Base-by-base conservation (phyloP, 2,888 invertebrate species). In the Plagodis pulveraria region DNA sequence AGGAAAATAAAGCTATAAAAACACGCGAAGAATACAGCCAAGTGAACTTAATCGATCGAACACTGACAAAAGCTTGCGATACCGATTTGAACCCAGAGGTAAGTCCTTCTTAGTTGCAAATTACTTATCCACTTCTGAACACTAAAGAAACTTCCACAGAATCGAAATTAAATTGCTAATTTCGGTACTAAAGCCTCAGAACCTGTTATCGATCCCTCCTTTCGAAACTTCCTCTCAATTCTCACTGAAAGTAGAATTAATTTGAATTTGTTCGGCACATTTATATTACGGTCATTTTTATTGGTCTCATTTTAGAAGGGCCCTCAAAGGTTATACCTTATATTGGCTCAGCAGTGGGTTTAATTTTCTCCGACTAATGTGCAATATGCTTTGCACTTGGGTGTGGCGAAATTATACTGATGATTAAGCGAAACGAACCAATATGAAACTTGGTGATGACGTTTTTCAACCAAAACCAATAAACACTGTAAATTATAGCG, bases 101-200 rank as follows among this genome's bases (percentile, higher is more conserved):
- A 77, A 58, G 51, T 57, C 58, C 80, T 76, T 79, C 80, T 78
- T 70, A 74, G 80, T 81, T 79, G 74, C 78, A 80, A 83, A 85
- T 85, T 81, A 84, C 83, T 81, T 78, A 80, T 79, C 73, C 77
- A 67, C 75, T 83, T 67, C 68, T 64, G 67, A 73, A 76, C 77
- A 77, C 81, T 81, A 81, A 78, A 74, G 81, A 78, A 84, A 85
- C 82, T 84, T 86, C 78, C 72, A 67, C 72, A 73, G 79, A 76
- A 84, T 84, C 80, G 80, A 82, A 86, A 86, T 84, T 86, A 83
- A 85, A 84, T 86, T 84, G 84, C 86, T 84, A 86, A 86, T 86
- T 85, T 84, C 67, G 78, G 78, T 80, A 77, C 82, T 84, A 80
- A 65, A 80, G 77, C 77, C 60, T 78, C 76, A 76, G 77, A 79